Percentiles rank a stretch among this genome's conserved stretches.
These are phyloP conservation scores for Venturia canescens DNA, from an alignment of 1,140 invertebrate genomes.

Conservation along the genomic window DNA sequence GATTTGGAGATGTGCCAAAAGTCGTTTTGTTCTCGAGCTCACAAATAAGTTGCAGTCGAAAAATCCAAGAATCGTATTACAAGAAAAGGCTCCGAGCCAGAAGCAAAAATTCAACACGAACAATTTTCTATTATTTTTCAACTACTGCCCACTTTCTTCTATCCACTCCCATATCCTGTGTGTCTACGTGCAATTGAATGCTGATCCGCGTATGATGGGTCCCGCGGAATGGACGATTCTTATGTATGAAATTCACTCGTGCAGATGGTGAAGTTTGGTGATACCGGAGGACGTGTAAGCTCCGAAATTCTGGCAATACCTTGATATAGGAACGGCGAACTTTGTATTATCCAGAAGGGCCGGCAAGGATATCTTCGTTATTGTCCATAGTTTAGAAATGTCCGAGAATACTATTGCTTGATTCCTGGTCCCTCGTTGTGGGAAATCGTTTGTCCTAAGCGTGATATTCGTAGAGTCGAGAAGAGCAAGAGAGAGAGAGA, in stretches of 20 bases:
- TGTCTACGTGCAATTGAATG: constrained; percentile 42
- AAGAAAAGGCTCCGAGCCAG: background rate
- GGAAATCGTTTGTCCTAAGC: constrained; percentile 12
- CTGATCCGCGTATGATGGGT: constrained; percentile 27
- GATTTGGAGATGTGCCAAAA: background rate
- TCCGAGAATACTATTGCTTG: constrained; percentile 15
- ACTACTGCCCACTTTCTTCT: background rate
- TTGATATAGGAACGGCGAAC: constrained; percentile 36
- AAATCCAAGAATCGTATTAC: background rate
- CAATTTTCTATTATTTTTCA: background rate
- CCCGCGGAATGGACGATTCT: constrained; percentile 46
- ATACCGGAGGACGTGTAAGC: background rate
- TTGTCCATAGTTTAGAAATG: constrained; percentile 44
- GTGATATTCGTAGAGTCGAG: background rate
- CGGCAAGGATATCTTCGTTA: constrained; percentile 44
- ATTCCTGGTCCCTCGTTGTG: background rate
- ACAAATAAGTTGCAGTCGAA: background rate
- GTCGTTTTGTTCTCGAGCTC: background rate
- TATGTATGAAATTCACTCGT: constrained; percentile 50
- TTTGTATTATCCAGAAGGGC: constrained; percentile 51
- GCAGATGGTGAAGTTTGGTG: constrained; percentile 44
- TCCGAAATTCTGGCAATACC: background rate
- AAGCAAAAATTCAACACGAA: background rate
- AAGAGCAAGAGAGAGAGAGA: background rate
- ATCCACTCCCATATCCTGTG: background rate